Evolutionary conservation across 1,140 invertebrate genomes (phyloP).

Genomic region (Pseudomyrmex pallidus): DNA sequence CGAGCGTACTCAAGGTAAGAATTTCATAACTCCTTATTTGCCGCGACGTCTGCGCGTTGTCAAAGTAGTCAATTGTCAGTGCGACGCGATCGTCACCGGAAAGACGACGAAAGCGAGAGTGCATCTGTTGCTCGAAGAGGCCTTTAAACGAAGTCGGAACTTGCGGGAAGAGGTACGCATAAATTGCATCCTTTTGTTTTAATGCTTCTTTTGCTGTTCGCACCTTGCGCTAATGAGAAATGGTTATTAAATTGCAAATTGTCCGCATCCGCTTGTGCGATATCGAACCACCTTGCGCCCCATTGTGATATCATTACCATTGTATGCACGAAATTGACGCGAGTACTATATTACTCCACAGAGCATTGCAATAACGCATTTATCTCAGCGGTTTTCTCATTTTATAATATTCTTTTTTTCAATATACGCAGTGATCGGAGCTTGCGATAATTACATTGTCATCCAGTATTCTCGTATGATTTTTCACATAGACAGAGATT

Average conservation of each 20-base stretch:
- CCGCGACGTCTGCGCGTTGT: not conserved
- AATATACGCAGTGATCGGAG: not conserved
- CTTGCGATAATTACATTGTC: too few relatives aligned
- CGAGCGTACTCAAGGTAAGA: conserved; percentile 61
- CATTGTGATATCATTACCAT: conserved; percentile 44
- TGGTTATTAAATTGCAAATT: conserved; percentile 55
- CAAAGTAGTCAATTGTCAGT: not conserved
- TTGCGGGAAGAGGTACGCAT: not conserved
- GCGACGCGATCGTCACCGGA: not conserved
- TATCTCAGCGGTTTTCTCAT: too few relatives aligned
- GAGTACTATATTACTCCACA: conserved; percentile 34
- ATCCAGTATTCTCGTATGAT: too few relatives aligned
- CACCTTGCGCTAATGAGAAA: conserved; percentile 27
- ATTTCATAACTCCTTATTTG: not conserved
- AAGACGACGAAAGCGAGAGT: not conserved
- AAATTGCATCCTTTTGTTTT: not conserved
- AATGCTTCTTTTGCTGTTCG: not conserved
- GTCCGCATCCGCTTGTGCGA: conserved; percentile 51
- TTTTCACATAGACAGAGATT: too few relatives aligned
- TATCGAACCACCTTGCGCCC: conserved; percentile 52
- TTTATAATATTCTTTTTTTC: not conserved
- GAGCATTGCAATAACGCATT: too few relatives aligned
- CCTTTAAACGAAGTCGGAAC: not conserved
- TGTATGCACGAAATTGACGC: conserved; percentile 68
- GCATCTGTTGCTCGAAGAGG: not conserved